Evolutionary conservation across 1,140 invertebrate genomes (phyloP).

Genomic region (Venturia canescens): DNA sequence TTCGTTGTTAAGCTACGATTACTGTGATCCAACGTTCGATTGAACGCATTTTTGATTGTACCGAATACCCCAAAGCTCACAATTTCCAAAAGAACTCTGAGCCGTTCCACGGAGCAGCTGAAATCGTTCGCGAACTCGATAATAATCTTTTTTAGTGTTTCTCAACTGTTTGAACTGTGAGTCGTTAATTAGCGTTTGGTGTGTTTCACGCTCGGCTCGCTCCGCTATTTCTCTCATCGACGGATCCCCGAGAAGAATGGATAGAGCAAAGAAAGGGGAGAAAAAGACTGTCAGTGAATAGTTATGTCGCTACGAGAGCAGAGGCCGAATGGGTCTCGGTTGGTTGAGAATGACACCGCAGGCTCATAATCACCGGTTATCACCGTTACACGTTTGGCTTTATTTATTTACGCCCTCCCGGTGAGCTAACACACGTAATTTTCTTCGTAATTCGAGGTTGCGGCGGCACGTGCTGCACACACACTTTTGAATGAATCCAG

Average conservation of each 20-base stretch:
- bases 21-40: background rate
- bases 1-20: background rate
- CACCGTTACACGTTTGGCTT: slow-evolving; percentile 64
- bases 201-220: background rate
- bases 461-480: slow-evolving; percentile 56
- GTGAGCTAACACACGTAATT: slow-evolving; percentile 57
- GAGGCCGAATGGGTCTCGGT: background rate
- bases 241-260: background rate
- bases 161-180: too few species aligned
- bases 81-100: too few species aligned
- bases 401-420: slow-evolving; percentile 69
- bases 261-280: background rate
- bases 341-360: slow-evolving; percentile 59
- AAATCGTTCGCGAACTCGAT: too few species aligned
- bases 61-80: too few species aligned
- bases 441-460: slow-evolving; percentile 67
- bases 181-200: too few species aligned
- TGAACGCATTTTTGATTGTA: too few species aligned
- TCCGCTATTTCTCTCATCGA: background rate
- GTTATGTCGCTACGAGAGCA: slow-evolving; percentile 48
- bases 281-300: slow-evolving; percentile 30
- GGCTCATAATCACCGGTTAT: slow-evolving; percentile 70
- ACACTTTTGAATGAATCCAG: slow-evolving; percentile 47
- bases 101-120: too few species aligned
- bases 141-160: too few species aligned